Conservation (phyloP, 2,888 invertebrate genomes). For the Lepidochrysops patricia region DNA sequence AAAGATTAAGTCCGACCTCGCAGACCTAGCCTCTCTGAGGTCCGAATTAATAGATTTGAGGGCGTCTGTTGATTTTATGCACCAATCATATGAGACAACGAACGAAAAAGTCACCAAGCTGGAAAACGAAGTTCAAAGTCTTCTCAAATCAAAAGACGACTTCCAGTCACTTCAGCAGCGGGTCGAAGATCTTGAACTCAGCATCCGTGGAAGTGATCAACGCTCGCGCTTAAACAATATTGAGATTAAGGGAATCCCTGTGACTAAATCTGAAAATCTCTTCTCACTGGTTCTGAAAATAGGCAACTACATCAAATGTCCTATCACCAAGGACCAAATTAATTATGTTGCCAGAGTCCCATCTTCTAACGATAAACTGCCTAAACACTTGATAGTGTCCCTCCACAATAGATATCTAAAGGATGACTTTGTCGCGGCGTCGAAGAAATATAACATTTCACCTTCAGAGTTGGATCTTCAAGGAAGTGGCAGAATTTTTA, state of each 20-base stretch:
- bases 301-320: constrained; percentile 5
- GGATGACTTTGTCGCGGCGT: neutral
- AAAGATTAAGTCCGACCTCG: neutral
- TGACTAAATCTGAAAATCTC: neutral
- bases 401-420: constrained; percentile 21
- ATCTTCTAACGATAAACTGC: constrained; percentile 12
- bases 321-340: constrained; percentile 18
- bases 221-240: neutral
- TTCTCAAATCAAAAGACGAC: neutral
- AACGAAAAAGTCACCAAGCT: neutral
- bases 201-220: neutral
- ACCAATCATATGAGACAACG: neutral
- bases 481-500: too few species aligned
- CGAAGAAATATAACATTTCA: constrained; percentile 1
- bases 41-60: neutral
- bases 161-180: neutral
- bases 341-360: constrained; percentile 19
- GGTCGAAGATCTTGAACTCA: constrained; percentile 9
- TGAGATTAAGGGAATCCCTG: neutral
- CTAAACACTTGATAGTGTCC: constrained; percentile 18
- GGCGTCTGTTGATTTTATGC: neutral
- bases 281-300: neutral
- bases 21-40: neutral
- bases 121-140: neutral
- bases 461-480: too few species aligned